Conservation (phyloP, 2,113 vertebrate species). For the Parotia lawesii region DNA sequence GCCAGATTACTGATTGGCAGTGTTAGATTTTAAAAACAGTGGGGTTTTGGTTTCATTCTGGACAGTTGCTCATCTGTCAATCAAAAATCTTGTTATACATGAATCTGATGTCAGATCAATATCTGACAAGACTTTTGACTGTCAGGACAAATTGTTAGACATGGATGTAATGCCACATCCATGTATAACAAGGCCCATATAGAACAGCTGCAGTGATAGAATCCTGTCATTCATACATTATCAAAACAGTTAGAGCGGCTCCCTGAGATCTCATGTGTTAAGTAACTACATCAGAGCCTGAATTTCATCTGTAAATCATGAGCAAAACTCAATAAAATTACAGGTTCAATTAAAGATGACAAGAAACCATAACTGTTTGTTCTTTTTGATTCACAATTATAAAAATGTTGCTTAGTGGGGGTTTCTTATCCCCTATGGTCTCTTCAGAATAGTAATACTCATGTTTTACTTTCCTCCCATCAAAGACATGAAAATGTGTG, state of each 20-base stretch:
- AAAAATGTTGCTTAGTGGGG: neutral
- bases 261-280: neutral
- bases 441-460: neutral
- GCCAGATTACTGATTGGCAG: slow-evolving; percentile 10
- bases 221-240: slow-evolving; percentile 35
- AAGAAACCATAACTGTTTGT: neutral
- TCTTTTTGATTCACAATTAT: neutral
- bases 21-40: slow-evolving; percentile 47
- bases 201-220: slow-evolving; percentile 16
- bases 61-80: slow-evolving; percentile 57
- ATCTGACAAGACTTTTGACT: slow-evolving; percentile 49
- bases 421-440: neutral
- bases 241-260: neutral
- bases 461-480: neutral
- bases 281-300: neutral
- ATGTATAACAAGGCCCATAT: slow-evolving; percentile 5
- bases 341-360: neutral
- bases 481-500: neutral
- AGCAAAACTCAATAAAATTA: neutral
- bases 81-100: slow-evolving; percentile 63
- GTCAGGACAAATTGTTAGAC: slow-evolving; percentile 57
- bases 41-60: slow-evolving; percentile 43
- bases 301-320: neutral
- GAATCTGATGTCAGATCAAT: slow-evolving; percentile 51
- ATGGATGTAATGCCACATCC: slow-evolving; percentile 33